Evolutionary conservation across 2,888 invertebrate species (phyloP).

Genomic region (Pseudococcus viburni): DNA sequence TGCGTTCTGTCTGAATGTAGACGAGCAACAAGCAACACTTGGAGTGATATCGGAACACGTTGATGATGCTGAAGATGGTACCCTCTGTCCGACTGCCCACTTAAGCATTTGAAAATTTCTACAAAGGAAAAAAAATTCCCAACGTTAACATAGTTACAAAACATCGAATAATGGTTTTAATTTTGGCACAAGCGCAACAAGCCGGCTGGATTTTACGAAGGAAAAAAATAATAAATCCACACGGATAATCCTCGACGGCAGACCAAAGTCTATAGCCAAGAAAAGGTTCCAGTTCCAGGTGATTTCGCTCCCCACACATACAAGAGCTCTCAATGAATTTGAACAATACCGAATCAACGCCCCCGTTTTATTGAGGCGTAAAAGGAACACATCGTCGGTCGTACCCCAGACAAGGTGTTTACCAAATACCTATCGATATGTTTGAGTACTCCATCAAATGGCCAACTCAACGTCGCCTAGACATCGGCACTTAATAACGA

Average conservation of each 20-base stretch:
- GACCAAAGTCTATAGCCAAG: constrained; percentile 28
- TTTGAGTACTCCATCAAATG: constrained; percentile 49
- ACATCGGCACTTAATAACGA: constrained; percentile 28
- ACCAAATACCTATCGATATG: constrained; percentile 57
- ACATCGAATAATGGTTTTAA: constrained; percentile 29
- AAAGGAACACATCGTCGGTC: background rate
- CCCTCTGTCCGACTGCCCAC: constrained; percentile 70
- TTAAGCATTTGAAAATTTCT: constrained; percentile 69
- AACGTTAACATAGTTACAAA: background rate
- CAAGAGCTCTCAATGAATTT: constrained; percentile 60
- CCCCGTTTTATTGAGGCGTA: constrained; percentile 60
- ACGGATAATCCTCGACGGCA: constrained; percentile 52
- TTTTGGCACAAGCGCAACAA: constrained; percentile 13
- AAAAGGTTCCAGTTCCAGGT: constrained; percentile 55
- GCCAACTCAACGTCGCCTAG: constrained; percentile 22
- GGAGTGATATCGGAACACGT: constrained; percentile 64
- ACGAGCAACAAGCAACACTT: constrained; percentile 61
- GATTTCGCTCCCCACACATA: constrained; percentile 54
- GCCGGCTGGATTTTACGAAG: constrained; percentile 4
- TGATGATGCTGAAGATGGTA: constrained; percentile 63
- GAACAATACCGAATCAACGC: constrained; percentile 59
- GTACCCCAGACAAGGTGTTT: constrained; percentile 58
- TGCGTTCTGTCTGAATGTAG: constrained; percentile 58
- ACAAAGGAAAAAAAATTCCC: constrained; percentile 37
- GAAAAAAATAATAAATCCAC: background rate